These are phyloP conservation scores for Philonicus albiceps DNA, from an alignment of 2,888 invertebrate genomes.

Conservation along the genomic window DNA sequence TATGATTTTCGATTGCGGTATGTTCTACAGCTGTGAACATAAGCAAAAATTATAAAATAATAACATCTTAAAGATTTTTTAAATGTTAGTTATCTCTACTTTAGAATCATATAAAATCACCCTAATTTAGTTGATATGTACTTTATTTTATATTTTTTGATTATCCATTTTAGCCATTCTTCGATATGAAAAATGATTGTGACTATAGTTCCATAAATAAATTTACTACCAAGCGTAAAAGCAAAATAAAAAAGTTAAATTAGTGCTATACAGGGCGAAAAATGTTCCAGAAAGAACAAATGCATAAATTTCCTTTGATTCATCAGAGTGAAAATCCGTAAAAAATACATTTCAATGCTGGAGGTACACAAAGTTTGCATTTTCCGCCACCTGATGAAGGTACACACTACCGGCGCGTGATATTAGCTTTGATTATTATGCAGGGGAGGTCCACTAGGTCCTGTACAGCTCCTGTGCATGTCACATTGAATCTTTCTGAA, in stretches of 20 bases:
- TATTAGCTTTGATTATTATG: slow-evolving; percentile 31
- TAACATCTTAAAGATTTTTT: too few relatives aligned
- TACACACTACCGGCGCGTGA: background rate
- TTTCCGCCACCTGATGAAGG: slow-evolving; percentile 18
- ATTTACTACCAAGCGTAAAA: background rate
- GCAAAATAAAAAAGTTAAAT: background rate
- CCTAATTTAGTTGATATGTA: background rate
- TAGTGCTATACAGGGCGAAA: background rate
- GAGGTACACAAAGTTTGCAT: slow-evolving; percentile 10
- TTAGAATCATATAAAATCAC: too few relatives aligned
- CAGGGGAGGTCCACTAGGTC: background rate
- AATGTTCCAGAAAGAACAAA: background rate
- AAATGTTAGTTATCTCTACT: too few relatives aligned
- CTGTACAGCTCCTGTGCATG: background rate
- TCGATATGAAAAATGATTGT: background rate
- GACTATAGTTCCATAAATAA: background rate
- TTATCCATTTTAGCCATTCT: background rate
- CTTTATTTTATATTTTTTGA: background rate
- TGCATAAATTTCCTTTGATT: background rate
- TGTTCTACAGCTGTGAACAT: too few relatives aligned
- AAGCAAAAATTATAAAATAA: too few relatives aligned
- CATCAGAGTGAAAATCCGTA: slow-evolving; percentile 1
- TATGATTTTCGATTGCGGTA: too few relatives aligned
- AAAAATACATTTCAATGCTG: background rate
- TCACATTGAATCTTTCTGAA: slow-evolving; percentile 1